A percentile compares a stretch with the other conserved stretches of the same genome.
Evolutionary conservation across 2,888 invertebrate species (phyloP).

Genomic region (Anthophora plumipes): DNA sequence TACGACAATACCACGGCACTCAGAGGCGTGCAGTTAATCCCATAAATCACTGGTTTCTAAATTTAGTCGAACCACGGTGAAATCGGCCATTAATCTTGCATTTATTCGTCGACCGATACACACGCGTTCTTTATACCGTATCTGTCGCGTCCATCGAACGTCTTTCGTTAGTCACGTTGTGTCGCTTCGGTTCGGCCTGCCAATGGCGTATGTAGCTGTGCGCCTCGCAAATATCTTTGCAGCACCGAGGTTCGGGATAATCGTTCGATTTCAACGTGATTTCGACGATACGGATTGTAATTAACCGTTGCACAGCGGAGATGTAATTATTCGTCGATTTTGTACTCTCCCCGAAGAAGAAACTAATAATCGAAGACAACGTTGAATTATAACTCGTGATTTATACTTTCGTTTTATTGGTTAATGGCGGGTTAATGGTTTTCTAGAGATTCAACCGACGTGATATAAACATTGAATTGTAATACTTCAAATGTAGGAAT

Average conservation of each 20-base stretch:
- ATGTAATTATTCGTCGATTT: conserved; percentile 9
- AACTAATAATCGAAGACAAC: background rate
- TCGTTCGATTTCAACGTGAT: conserved; percentile 13
- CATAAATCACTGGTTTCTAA: conserved; percentile 52
- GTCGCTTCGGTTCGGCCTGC: conserved; percentile 25
- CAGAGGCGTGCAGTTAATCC: conserved; percentile 11
- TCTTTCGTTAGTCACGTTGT: conserved; percentile 57
- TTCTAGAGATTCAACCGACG: background rate
- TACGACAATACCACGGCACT: conserved; percentile 24
- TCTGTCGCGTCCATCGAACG: conserved; percentile 49
- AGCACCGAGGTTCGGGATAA: background rate
- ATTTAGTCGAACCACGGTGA: conserved; percentile 49
- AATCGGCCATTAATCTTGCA: conserved; percentile 60
- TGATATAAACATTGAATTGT: too few relatives aligned
- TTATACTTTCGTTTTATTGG: conserved; percentile 11
- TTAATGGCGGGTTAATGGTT: background rate
- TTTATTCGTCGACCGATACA: conserved; percentile 51
- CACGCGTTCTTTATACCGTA: conserved; percentile 17
- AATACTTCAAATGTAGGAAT: too few relatives aligned
- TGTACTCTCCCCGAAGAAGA: background rate
- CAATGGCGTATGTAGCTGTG: conserved; percentile 25
- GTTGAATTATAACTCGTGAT: background rate
- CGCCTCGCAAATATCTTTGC: background rate
- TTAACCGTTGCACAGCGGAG: conserved; percentile 2
- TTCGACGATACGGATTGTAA: conserved; percentile 7